Conservation (phyloP, 2,113 vertebrate species). For the Alosa alosa region DNA sequence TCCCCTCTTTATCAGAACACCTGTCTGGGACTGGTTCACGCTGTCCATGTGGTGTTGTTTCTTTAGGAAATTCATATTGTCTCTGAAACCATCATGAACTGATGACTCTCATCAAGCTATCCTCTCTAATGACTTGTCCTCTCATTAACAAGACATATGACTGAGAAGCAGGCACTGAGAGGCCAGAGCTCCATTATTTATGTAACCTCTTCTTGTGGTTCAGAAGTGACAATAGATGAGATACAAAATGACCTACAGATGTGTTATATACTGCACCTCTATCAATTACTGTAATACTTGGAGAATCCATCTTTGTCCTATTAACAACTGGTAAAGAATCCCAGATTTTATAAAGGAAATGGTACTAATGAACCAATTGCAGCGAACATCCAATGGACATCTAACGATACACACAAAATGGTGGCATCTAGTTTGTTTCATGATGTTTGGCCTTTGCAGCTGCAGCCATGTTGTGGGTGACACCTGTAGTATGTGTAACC, state of each 20-base stretch:
- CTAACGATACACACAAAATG: background rate
- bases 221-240: too few species aligned
- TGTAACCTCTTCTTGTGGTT: background rate
- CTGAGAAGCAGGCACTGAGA: background rate
- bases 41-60: background rate
- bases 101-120: background rate
- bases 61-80: background rate
- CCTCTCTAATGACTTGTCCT: background rate
- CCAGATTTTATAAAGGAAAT: background rate
- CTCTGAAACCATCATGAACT: background rate
- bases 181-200: background rate
- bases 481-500: slow-evolving; percentile 62
- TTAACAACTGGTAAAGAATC: background rate
- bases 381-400: background rate
- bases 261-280: too few species aligned
- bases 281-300: too few species aligned
- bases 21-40: background rate
- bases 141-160: background rate
- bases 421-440: background rate
- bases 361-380: background rate
- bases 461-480: background rate
- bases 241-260: too few species aligned
- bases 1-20: background rate
- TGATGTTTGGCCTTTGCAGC: background rate
- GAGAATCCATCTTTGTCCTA: background rate